A percentile compares a stretch with the other conserved stretches of the same genome.
Conservation (phyloP, 2,888 invertebrate genomes). For the Temnothorax unifasciatus region DNA sequence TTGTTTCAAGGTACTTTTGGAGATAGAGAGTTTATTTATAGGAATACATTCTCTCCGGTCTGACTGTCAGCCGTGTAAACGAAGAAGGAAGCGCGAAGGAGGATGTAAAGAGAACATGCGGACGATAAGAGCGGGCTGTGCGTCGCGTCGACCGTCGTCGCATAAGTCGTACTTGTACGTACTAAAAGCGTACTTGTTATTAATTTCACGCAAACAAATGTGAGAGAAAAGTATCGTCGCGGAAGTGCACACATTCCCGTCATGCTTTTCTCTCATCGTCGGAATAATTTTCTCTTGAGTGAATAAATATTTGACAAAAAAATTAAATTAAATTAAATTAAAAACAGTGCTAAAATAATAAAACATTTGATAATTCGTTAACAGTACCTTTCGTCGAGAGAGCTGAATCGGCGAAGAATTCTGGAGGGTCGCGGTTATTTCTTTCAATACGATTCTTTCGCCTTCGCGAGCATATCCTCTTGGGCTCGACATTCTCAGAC, state of each 20-base stretch:
- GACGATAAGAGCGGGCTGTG: conserved; percentile 36
- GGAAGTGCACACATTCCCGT: conserved; percentile 8
- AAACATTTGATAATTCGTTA: conserved; percentile 13
- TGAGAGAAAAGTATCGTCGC: not conserved
- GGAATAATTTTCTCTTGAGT: not conserved
- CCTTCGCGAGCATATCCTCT: conserved; percentile 78
- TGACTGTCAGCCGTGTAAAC: conserved; percentile 65
- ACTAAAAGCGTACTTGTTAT: not conserved
- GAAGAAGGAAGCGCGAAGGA: conserved; percentile 33
- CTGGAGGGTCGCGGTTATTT: conserved; percentile 81
- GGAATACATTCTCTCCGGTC: conserved; percentile 65
- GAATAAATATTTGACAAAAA: not conserved
- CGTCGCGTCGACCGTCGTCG: not conserved
- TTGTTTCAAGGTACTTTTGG: conserved; percentile 77
- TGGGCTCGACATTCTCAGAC: conserved; percentile 77
- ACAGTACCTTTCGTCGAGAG: conserved; percentile 76
- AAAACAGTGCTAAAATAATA: not conserved
- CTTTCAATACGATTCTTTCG: conserved; percentile 79
- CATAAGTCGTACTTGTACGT: not conserved
- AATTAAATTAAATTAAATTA: not conserved
- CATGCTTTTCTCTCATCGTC: not conserved
- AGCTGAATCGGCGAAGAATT: conserved; percentile 78
- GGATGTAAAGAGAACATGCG: conserved; percentile 38
- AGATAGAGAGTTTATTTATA: conserved; percentile 81
- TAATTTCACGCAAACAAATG: conserved; percentile 4